phyloP scores from a whole-genome alignment of 2,113 vertebrate genomes.

The Apaloderma vittatum region DNA sequence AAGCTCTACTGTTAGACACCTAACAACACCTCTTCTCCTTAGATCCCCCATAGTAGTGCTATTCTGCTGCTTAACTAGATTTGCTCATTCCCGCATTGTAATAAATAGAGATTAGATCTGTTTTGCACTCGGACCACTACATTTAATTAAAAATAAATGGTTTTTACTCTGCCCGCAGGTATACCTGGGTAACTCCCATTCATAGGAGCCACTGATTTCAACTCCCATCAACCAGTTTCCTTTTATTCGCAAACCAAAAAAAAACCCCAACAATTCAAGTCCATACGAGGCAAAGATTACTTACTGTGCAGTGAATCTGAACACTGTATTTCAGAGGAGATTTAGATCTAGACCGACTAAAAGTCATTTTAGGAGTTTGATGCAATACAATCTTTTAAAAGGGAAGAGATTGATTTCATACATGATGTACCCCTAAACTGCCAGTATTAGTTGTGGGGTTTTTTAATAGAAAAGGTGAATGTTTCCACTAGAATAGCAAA shows the following conservation, averaged over 20 bases:
- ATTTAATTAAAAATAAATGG: slow-evolving; percentile 47
- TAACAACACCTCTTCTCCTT: neutral
- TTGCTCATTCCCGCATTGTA: neutral
- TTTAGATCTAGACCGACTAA: neutral
- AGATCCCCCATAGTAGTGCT: neutral
- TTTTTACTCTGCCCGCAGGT: neutral
- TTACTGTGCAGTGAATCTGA: rapidly evolving
- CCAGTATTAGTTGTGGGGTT: neutral
- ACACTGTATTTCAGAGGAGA: neutral
- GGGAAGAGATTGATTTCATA: neutral
- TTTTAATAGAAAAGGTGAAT: neutral
- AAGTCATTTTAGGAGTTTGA: neutral
- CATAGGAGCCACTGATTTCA: neutral
- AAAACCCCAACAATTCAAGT: neutral
- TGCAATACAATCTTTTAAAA: neutral
- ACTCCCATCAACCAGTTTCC: neutral
- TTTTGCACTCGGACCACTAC: neutral
- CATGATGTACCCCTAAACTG: neutral
- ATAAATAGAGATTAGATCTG: slow-evolving; percentile 11
- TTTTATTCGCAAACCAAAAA: slow-evolving; percentile 1
- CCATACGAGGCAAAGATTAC: neutral
- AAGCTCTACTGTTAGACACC: neutral
- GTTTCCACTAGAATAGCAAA: neutral
- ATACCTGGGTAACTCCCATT: neutral
- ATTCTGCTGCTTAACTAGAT: neutral